Evolutionary conservation across 2,888 invertebrate species (phyloP).

Genomic region (Brachycybe producta): DNA sequence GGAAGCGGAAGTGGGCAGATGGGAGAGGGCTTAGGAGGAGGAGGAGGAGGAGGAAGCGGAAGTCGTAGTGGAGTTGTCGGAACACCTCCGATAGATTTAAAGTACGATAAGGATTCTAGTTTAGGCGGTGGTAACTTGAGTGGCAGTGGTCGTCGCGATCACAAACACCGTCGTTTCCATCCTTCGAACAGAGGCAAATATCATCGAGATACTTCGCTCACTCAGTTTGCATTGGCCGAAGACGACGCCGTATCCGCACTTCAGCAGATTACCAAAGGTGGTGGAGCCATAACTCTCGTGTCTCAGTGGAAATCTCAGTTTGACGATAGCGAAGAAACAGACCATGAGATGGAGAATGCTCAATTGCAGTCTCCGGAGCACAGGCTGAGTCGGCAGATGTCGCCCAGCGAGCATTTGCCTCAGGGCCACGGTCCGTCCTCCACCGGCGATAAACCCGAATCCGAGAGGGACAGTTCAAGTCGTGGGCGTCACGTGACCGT

Average conservation of each 20-base stretch:
- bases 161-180: slow-evolving; percentile 23
- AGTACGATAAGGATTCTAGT: slow-evolving; percentile 17
- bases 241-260: slow-evolving; percentile 80
- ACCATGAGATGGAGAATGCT: slow-evolving; percentile 87
- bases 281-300: slow-evolving; percentile 62
- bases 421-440: not conserved
- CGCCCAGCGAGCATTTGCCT: slow-evolving; percentile 9
- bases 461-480: slow-evolving; percentile 14
- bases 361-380: slow-evolving; percentile 48
- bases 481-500: slow-evolving; percentile 23
- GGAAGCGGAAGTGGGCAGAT: not conserved
- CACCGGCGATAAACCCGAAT: slow-evolving; percentile 7
- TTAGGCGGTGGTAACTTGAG: slow-evolving; percentile 6
- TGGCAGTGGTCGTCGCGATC: slow-evolving; percentile 21
- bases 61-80: slow-evolving; percentile 17
- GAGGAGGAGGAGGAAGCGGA: not conserved
- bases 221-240: slow-evolving; percentile 83
- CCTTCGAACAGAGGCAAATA: slow-evolving; percentile 21
- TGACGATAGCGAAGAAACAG: slow-evolving; percentile 86
- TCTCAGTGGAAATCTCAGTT: slow-evolving; percentile 94
- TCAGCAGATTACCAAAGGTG: slow-evolving; percentile 78
- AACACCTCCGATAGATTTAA: slow-evolving; percentile 22
- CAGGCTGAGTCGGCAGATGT: slow-evolving; percentile 17
- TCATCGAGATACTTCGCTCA: slow-evolving; percentile 61
- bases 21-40: slow-evolving; percentile 6